Evolutionary conservation across 53 echinoderm and acorn worm genomes (phyloP), one percentile per base, ranked within the genome.

Genomic region (Paracentrotus lividus): DNA sequence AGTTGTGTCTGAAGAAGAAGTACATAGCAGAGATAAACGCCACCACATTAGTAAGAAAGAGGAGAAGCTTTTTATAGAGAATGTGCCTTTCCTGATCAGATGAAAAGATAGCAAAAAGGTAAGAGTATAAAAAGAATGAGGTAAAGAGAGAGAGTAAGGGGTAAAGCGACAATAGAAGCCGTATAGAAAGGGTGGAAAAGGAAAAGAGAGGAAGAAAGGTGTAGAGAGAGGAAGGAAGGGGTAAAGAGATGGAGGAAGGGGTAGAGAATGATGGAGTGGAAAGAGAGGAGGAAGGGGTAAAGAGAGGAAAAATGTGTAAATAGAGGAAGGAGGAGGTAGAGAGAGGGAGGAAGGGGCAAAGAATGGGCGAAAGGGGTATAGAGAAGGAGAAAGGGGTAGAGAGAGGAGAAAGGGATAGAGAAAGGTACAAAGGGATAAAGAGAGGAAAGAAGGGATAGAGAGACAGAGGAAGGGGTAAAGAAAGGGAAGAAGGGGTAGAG

Each of bases 1-100:
- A 24, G 47, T 95, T 95, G 49, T 95, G 95, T 93, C 95, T 49
- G 58, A 81, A 95, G 88, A 84, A 95, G 89, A 95, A 95, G 90
- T 95, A 95, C 21, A 95, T 32, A 60, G 93, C 93, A 43, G 51
- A 64, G 40, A 93, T 38, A 89, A 90, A 95, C 16, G 93, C 88
- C 59, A 88, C 47, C 52, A 93, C 8, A 67, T 95, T 93, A 34
- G 92, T 60, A 9, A 89, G 20, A 26, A 77, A 78, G 34, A 92
- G 55, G 15, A 13, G n/a, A 42, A 90, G 47, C 90, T 90, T 64
- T 89, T 89, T 89, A 26, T 43, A 26, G 34, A 89, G 60, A 64
- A 89, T 58, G 42, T 40, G 26, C 26, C 59, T 61, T 44, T 89
- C 89, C 89, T 89, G 47, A 81, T 8, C 14, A 47, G 20, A 72